Conservation (phyloP, 1,140 invertebrate genomes). For the Drosophila pseudoobscura region DNA sequence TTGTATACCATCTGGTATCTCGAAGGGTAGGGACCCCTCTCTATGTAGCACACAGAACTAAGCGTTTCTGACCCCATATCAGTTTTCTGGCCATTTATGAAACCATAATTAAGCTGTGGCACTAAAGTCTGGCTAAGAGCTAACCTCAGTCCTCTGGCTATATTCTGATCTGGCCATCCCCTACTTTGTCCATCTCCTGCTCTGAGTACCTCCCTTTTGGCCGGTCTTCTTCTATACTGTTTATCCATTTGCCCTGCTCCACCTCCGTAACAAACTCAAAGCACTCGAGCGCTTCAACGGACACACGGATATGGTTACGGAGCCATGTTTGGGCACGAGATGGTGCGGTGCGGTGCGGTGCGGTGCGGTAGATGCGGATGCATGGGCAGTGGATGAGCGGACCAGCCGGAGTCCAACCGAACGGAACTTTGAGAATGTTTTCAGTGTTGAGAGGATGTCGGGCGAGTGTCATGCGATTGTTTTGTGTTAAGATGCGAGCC, state of each 20-base stretch:
- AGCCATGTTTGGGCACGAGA: not conserved
- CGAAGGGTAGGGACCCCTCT: no score
- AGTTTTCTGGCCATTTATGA: constrained; percentile 27
- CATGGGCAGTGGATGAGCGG: not conserved
- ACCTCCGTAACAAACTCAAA: constrained; percentile 25
- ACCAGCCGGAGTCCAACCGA: not conserved
- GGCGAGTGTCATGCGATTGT: constrained; percentile 77
- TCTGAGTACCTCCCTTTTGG: no score
- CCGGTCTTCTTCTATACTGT: no score
- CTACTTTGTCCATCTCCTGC: not conserved
- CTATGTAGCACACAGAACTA: no score
- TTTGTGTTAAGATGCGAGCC: constrained; percentile 61
- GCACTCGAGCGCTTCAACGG: constrained; percentile 36
- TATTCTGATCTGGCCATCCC: constrained; percentile 8
- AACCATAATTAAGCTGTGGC: constrained; percentile 56
- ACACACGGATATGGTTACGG: constrained; percentile 32
- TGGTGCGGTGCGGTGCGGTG: no score
- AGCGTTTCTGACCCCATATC: no score
- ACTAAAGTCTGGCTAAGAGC: constrained; percentile 35
- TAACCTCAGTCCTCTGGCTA: constrained; percentile 21
- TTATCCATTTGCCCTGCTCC: constrained; percentile 1
- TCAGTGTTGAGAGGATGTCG: constrained; percentile 62
- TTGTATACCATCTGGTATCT: no score
- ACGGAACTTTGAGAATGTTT: constrained; percentile 59
- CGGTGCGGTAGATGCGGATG: no score